Evolutionary conservation across 2,888 invertebrate species (phyloP), one percentile per base, ranked within the genome.

Genomic region (Agrenia bidenticulata): DNA sequence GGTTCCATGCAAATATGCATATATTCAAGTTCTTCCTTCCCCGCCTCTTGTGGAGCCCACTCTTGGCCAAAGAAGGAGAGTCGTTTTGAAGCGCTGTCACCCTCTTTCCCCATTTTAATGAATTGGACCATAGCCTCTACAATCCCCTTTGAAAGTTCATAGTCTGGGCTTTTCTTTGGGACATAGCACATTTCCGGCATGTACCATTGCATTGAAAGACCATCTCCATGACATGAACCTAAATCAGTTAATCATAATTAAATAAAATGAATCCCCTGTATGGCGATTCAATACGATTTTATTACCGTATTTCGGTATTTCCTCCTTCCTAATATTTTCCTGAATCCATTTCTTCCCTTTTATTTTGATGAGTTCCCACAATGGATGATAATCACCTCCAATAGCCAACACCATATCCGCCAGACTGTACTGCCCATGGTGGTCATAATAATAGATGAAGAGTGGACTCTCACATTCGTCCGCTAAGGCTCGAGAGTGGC

Each of bases 151-250:
- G 51, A 51, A 19, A 51, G 4, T 9, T 17, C 19, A 15, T 51
- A 51, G 15, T 51, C 51, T 23, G 51, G 51, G 23, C 51, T 51
- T 15, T 51, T 51, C 24, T 51, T 19, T 9, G 51, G 51, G 24
- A 51, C 51, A 15, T 51, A 51, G 51, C 51, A 51, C 51, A 51
- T 51, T 4, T 2, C 4, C 5, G 51, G 51, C 51, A 51, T 51
- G 21, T 19, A 51, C 51, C 51, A 51, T 15, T 21, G 24, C 51
- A 51, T 19, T 21, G 21, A 15, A 2, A 51, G 24, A 2, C 51
- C 51, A 24, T 51, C 51, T 7, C 51, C 51, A 15, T 51, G 51
- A 51, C 51, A 51, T 21, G 51, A 23, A 4, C 51, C 51, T 51
- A 24, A 21, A 23, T 19, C 7, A 21, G 17, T 21, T 45, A 19